Conservation (phyloP, 1,140 invertebrate genomes). For the Phymastichus coffea region DNA sequence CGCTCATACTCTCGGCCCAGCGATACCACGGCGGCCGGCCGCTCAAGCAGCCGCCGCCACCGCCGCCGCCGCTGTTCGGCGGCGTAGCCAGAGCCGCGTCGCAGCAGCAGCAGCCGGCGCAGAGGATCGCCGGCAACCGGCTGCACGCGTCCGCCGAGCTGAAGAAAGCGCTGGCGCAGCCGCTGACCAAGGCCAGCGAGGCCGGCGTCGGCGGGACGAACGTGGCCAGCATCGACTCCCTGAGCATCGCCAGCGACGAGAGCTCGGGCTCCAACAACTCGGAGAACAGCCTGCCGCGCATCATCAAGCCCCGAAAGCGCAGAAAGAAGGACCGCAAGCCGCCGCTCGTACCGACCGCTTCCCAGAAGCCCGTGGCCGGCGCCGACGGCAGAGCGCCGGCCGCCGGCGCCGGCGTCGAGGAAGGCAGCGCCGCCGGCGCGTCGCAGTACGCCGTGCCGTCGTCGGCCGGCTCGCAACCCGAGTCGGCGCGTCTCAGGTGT, state of each 20-base stretch:
- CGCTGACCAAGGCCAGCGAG: conserved; percentile 3
- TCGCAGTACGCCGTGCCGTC: conserved; percentile 36
- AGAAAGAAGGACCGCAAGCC: conserved; percentile 86
- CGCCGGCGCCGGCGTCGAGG: conserved; percentile 36
- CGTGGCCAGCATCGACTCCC: conserved; percentile 61
- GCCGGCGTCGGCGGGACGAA: conserved; percentile 26
- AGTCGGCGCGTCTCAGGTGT: conserved; percentile 47
- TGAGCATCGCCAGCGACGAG: conserved; percentile 75
- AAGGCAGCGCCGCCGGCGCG: conserved; percentile 52
- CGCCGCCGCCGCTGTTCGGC: neutral
- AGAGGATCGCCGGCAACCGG: conserved; percentile 11
- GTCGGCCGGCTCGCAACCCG: conserved; percentile 47
- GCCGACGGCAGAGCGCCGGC: conserved; percentile 46
- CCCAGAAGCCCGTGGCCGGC: conserved; percentile 44
- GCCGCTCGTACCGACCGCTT: conserved; percentile 45
- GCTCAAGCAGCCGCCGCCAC: conserved; percentile 35
- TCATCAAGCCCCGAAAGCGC: conserved; percentile 85
- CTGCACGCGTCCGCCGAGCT: conserved; percentile 11
- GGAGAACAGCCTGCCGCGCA: conserved; percentile 78
- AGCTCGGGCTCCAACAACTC: conserved; percentile 70
- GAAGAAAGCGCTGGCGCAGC: conserved; percentile 14
- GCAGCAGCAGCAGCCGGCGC: conserved; percentile 28
- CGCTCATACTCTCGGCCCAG: conserved; percentile 68
- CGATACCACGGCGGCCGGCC: conserved; percentile 49
- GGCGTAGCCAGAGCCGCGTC: neutral